These are phyloP conservation scores for Danio tinwini DNA, from an alignment of 2,797 vertebrate genomes.

Conservation along the genomic window DNA sequence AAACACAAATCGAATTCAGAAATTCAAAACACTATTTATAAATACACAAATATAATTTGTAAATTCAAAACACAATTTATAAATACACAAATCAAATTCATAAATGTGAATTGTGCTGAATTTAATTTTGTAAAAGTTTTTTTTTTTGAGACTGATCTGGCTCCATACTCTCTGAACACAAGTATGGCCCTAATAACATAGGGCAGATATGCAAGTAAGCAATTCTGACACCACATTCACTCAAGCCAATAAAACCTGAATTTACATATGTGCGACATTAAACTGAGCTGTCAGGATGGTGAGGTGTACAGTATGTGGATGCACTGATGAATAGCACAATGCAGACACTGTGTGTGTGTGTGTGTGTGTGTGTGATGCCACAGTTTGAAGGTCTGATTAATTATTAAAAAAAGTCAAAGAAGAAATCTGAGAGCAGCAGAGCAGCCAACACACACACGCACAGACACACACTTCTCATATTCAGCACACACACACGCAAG, in stretches of 20 bases:
- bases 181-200: constrained; percentile 9
- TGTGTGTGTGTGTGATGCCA: constrained; percentile 1
- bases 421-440: constrained; percentile 56
- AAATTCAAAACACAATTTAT: no score
- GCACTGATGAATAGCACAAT: constrained; percentile 12
- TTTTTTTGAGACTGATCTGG: no score
- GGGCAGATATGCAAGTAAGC: constrained; percentile 11
- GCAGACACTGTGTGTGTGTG: constrained; percentile 2
- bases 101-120: no score
- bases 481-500: constrained; percentile 34
- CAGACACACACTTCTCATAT: constrained; percentile 37
- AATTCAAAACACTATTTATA: no score
- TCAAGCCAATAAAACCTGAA: constrained; percentile 1
- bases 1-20: no score
- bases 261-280: constrained; percentile 16
- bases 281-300: constrained; percentile 8
- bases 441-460: constrained; percentile 27
- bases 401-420: constrained; percentile 56
- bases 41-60: no score
- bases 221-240: not conserved
- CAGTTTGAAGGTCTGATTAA: constrained; percentile 53
- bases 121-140: no score
- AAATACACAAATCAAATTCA: no score
- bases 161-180: not conserved
- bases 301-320: constrained; percentile 15